A percentile compares a stretch with the other conserved stretches of the same genome.
Conservation (phyloP, 2,113 vertebrate species). For the Martes martes region DNA sequence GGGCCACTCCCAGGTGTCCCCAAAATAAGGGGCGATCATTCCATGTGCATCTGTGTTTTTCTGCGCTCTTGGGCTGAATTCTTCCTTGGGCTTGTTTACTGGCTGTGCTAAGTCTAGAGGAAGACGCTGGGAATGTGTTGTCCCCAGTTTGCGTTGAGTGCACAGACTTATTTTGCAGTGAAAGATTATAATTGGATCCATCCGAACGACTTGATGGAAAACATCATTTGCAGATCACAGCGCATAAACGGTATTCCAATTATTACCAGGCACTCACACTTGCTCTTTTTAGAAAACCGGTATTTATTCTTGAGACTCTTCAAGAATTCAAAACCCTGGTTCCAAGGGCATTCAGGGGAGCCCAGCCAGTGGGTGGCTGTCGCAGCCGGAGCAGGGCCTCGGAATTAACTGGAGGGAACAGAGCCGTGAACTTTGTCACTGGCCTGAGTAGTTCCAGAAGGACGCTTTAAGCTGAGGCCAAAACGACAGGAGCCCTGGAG, state of each 20-base stretch:
- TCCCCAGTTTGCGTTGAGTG: neutral
- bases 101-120: neutral
- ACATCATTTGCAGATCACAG: neutral
- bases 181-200: neutral
- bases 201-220: neutral
- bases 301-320: neutral
- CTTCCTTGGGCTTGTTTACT: neutral
- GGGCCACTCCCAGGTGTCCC: neutral
- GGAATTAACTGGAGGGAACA: fast-evolving
- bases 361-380: fast-evolving
- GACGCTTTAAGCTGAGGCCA: neutral
- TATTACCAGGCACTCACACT: neutral
- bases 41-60: neutral
- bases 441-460: neutral
- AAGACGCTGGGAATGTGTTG: neutral
- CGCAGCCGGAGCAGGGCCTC: neutral
- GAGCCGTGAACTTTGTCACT: fast-evolving
- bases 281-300: neutral
- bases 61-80: neutral
- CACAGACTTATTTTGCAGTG: neutral
- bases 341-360: neutral
- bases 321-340: too few species aligned
- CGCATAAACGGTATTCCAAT: neutral
- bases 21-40: neutral
- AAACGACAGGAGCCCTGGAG: neutral